A percentile compares a stretch with the other conserved stretches of the same genome.
phyloP scores from a whole-genome alignment of 2,113 vertebrate species.

The Malurus melanocephalus region DNA sequence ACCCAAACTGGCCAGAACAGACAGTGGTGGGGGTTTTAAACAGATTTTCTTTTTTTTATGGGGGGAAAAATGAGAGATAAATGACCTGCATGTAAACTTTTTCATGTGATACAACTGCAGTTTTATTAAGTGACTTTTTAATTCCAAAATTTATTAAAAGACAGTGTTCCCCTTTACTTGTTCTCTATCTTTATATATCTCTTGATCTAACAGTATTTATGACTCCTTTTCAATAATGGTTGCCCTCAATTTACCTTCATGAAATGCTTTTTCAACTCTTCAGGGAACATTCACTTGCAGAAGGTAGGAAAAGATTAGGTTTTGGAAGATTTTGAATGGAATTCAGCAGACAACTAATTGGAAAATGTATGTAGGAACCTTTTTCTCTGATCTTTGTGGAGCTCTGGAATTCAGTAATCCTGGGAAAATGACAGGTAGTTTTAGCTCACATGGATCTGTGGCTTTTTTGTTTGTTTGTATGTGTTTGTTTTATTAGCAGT shows the following conservation, averaged over 20 bases:
- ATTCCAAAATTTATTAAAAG: conserved; percentile 75
- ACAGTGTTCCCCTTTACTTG: conserved; percentile 60
- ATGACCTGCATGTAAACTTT: conserved; percentile 69
- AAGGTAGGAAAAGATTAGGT: not conserved
- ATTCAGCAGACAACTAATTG: not conserved
- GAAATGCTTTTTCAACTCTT: conserved; percentile 14
- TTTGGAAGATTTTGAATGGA: not conserved
- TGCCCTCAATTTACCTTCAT: not conserved
- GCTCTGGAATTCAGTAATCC: not conserved
- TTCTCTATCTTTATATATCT: conserved; percentile 49
- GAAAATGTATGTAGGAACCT: not conserved
- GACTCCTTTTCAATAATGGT: not conserved
- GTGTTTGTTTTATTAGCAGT: not conserved
- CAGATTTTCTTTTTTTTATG: conserved; percentile 52
- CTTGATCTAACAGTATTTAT: not conserved
- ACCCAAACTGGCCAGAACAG: conserved; percentile 9
- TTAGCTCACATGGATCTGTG: not conserved
- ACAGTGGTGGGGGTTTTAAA: conserved; percentile 37
- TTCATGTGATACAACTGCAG: conserved; percentile 69
- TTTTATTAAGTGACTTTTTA: conserved; percentile 77
- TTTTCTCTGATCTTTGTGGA: not conserved
- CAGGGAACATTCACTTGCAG: not conserved
- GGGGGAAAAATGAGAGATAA: not conserved
- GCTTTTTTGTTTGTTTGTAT: not conserved
- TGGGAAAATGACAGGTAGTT: not conserved